A percentile compares a stretch with the other conserved stretches of the same genome.
Conservation (phyloP, 2,888 invertebrate genomes). For the Andrena flavipes region DNA sequence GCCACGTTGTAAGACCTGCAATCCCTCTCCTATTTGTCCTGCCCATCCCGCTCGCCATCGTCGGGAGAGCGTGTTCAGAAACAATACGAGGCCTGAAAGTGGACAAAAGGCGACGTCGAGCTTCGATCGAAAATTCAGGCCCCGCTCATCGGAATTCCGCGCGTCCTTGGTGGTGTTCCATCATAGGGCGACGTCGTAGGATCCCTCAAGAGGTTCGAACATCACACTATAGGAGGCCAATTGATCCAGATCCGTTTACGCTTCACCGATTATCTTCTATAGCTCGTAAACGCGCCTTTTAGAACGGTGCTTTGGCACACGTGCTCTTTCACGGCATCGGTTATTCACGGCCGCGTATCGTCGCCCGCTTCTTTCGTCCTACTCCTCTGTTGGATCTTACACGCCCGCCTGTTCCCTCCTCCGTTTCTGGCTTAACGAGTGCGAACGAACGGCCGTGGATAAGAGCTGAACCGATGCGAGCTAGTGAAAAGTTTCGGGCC, state of each 20-base stretch:
- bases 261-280: conserved; percentile 63
- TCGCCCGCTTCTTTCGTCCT: conserved; percentile 51
- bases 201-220: conserved; percentile 38
- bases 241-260: conserved; percentile 65
- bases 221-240: conserved; percentile 39
- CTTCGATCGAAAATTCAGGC: conserved; percentile 18
- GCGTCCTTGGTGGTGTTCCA: conserved; percentile 2
- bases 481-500: conserved; percentile 23
- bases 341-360: conserved; percentile 53
- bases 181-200: conserved; percentile 6
- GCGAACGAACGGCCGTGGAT: conserved; percentile 11
- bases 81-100: not conserved
- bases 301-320: conserved; percentile 66
- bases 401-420: not conserved
- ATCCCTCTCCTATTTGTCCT: conserved; percentile 9
- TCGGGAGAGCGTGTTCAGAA: not conserved
- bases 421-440: conserved; percentile 45
- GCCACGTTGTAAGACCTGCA: not conserved
- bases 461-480: conserved; percentile 18
- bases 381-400: conserved; percentile 5
- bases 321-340: conserved; percentile 55
- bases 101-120: conserved; percentile 10
- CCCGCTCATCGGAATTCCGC: not conserved
- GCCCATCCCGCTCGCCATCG: not conserved
- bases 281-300: conserved; percentile 67